phyloP scores from a whole-genome alignment of 2,113 vertebrate genomes.

The Odocoileus hemionus region DNA sequence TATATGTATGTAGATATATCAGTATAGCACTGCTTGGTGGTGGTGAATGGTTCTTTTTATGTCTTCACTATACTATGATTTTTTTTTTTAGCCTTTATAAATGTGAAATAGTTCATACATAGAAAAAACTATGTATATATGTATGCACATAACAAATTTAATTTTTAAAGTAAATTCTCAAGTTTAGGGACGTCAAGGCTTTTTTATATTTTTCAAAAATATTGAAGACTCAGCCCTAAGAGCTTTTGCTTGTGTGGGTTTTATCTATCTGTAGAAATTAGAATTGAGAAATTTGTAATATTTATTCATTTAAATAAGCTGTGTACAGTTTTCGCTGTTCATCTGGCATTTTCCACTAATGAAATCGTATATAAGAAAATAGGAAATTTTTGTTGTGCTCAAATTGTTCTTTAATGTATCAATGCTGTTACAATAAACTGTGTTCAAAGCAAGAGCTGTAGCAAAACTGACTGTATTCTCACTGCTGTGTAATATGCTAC shows the following conservation, averaged over 20 bases:
- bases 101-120: neutral
- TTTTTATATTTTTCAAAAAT: slow-evolving; percentile 34
- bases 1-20: neutral
- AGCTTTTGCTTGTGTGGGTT: neutral
- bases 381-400: neutral
- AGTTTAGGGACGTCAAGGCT: neutral
- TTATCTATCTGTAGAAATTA: neutral
- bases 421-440: neutral
- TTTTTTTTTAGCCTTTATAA: neutral
- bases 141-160: neutral
- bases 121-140: neutral
- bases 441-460: neutral
- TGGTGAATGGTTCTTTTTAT: neutral
- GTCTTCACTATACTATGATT: neutral
- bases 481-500: neutral
- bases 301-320: neutral
- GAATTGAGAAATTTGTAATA: neutral
- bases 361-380: neutral
- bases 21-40: neutral
- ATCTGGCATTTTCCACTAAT: neutral
- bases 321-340: neutral
- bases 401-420: neutral
- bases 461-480: neutral
- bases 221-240: neutral
- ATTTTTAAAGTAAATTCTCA: slow-evolving; percentile 12